A percentile compares a stretch with the other conserved stretches of the same genome.
Conservation (phyloP, 2,888 invertebrate species). For the Crossocerus cetratus region DNA sequence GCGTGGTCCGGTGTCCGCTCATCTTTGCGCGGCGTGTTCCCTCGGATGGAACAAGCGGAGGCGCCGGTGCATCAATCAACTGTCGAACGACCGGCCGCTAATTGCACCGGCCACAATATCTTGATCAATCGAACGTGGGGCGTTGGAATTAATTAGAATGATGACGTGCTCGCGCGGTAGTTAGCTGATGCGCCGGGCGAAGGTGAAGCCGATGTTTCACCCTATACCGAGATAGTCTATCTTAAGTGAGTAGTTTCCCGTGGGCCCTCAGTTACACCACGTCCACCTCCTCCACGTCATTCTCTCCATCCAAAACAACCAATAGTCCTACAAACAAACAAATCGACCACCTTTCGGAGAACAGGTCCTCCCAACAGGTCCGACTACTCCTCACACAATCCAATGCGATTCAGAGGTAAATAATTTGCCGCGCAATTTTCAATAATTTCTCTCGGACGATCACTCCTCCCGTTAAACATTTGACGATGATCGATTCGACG, state of each 20-base stretch:
- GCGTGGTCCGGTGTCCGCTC: neutral
- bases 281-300: no score
- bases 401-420: conserved; percentile 38
- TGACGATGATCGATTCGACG: neutral
- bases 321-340: conserved; percentile 42
- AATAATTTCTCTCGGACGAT: neutral
- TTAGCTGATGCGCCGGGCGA: conserved; percentile 21
- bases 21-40: conserved; percentile 25
- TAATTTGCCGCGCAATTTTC: conserved; percentile 13
- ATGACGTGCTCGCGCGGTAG: conserved; percentile 61
- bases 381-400: neutral
- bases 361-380: conserved; percentile 8
- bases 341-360: conserved; percentile 39
- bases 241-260: conserved; percentile 55
- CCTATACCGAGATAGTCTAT: conserved; percentile 48
- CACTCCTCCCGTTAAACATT: conserved; percentile 3
- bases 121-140: conserved; percentile 66
- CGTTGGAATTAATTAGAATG: conserved; percentile 72
- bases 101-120: conserved; percentile 64
- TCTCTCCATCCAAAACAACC: conserved; percentile 22
- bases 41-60: conserved; percentile 34
- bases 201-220: conserved; percentile 34
- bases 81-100: conserved; percentile 64
- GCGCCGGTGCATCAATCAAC: conserved; percentile 66
- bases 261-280: neutral